Evolutionary conservation across 2,797 vertebrate genomes (phyloP).

Genomic region (Anas flavirostris): DNA sequence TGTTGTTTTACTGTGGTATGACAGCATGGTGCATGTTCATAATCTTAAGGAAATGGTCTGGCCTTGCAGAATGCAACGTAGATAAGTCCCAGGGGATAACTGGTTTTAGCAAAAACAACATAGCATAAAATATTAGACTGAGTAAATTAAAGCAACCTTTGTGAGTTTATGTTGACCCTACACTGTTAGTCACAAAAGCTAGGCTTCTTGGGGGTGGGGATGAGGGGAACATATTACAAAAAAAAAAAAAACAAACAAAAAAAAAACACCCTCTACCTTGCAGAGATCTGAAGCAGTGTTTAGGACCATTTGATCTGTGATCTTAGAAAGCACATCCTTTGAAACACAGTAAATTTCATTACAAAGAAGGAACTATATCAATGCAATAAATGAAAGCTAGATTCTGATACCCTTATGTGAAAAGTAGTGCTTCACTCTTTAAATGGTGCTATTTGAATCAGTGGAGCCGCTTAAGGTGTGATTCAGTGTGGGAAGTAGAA

Average conservation of each 20-base stretch:
- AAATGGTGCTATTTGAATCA: not conserved
- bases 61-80: not conserved
- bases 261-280: not conserved
- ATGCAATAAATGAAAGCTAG: not conserved
- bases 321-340: not conserved
- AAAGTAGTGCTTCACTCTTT: not conserved
- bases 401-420: not conserved
- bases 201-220: not conserved
- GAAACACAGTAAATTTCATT: constrained; percentile 7
- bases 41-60: not conserved
- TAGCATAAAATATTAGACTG: not conserved
- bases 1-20: not conserved
- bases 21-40: not conserved
- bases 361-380: not conserved
- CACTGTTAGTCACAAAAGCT: not conserved
- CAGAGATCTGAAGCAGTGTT: not conserved
- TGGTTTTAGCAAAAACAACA: not conserved
- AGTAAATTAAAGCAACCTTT: not conserved
- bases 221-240: not conserved
- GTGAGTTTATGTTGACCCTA: not conserved
- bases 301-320: constrained; percentile 4
- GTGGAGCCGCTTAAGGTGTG: not conserved
- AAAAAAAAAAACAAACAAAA: not conserved
- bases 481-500: not conserved
- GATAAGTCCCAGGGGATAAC: not conserved